These are phyloP conservation scores for Pygoscelis antarcticus DNA, from an alignment of 2,113 vertebrate species.

Conservation along the genomic window DNA sequence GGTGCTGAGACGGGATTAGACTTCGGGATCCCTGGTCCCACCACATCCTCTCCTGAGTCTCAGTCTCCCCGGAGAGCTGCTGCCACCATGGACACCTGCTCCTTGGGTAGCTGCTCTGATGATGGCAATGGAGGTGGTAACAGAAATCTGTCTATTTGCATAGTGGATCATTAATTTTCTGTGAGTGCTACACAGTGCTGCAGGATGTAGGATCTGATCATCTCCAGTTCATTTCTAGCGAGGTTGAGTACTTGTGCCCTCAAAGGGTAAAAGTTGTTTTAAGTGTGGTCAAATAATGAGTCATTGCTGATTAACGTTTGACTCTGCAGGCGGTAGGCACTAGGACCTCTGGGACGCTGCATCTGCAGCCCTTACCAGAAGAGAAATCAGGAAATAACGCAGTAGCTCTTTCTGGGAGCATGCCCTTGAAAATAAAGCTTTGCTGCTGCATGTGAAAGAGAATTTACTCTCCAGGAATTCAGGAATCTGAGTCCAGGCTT, in stretches of 20 bases:
- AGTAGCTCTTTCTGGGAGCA: neutral
- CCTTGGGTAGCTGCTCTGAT: neutral
- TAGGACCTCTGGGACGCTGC: neutral
- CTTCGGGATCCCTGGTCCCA: neutral
- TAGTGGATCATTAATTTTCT: neutral
- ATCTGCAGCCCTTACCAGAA: neutral
- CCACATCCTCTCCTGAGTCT: neutral
- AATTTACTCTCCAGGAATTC: neutral
- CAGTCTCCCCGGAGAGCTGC: neutral
- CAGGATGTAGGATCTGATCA: neutral
- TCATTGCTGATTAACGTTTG: neutral
- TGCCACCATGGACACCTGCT: fast-evolving
- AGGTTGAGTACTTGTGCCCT: neutral
- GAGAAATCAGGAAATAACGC: constrained; percentile 42
- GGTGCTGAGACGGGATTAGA: neutral
- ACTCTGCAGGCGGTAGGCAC: neutral
- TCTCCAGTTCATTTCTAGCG: neutral
- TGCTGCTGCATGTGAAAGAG: neutral
- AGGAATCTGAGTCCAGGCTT: neutral
- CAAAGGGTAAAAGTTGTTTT: neutral
- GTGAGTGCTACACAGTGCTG: neutral
- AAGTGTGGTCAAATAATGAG: neutral
- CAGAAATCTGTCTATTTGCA: neutral
- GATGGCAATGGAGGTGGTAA: fast-evolving
- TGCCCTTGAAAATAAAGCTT: neutral